A percentile compares a stretch with the other conserved stretches of the same genome.
Evolutionary conservation across 2,888 invertebrate genomes (phyloP).

Genomic region (Malthinus flaveolus): DNA sequence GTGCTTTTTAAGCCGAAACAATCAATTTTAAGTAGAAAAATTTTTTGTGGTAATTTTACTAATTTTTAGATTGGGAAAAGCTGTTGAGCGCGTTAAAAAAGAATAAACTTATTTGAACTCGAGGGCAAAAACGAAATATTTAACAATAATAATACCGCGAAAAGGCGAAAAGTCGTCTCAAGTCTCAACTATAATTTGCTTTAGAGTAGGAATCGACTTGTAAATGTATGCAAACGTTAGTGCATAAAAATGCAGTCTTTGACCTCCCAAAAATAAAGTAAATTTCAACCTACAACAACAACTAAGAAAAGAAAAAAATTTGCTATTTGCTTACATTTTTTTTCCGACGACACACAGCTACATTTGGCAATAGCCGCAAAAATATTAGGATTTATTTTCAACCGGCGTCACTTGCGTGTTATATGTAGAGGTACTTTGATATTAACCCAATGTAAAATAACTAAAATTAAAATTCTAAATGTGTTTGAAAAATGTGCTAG

Average conservation of each 20-base stretch:
- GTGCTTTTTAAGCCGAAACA: too few species aligned
- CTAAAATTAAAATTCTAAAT: conserved; percentile 34
- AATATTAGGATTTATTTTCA: neutral
- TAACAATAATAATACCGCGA: too few species aligned
- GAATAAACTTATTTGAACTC: too few species aligned
- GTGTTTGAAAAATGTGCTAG: conserved; percentile 30
- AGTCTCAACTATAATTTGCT: too few species aligned
- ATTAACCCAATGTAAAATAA: conserved; percentile 9
- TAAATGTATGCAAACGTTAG: too few species aligned
- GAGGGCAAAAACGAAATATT: too few species aligned
- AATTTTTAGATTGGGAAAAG: too few species aligned
- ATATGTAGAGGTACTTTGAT: conserved; percentile 1
- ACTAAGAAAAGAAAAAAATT: neutral
- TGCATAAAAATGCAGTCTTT: neutral
- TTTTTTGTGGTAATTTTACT: too few species aligned
- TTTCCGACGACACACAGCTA: neutral
- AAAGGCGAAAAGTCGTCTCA: too few species aligned
- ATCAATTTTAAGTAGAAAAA: too few species aligned
- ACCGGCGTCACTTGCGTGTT: neutral
- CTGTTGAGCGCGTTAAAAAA: too few species aligned
- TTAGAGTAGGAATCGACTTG: too few species aligned
- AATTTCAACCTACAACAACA: neutral
- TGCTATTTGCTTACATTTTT: neutral
- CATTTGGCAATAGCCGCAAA: conserved; percentile 3
- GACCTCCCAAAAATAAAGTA: conserved; percentile 6